Base-by-base conservation (phyloP, 2,888 invertebrate species). In the Drosophila austrosaltans region DNA sequence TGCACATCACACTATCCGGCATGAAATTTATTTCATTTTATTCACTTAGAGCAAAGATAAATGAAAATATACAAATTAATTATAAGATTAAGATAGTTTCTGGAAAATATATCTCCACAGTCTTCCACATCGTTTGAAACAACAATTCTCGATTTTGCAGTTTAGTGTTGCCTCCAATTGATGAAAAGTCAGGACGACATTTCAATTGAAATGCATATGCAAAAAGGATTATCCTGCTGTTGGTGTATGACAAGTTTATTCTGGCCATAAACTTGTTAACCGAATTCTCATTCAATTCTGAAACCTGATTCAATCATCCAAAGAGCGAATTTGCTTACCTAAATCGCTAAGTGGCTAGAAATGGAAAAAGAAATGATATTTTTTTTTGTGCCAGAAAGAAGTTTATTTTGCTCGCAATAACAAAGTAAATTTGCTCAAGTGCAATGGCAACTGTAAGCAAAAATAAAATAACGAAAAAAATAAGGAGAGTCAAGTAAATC, bases 381-480 rank as follows among this genome's bases (percentile, higher is more conserved):
- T 22, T 20, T 22, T 8, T 22, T 5, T 48, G 2, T 20, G 10
- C 25, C 25, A 12, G 48, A 48, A 12, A 32, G 8, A 54, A 61
- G 64, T 30, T 44, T 48, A 53, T 63, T 71, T 40, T 66, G 74
- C 53, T 73, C 7, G 73, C 76, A 73, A 86, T 83, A 88, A 88
- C 82, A 78, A 82, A 88, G 87, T 84, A 78, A 84, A 83, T 84
- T 77, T 87, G 86, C 86, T 78, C 85, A 76, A 84, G 89, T 88
- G 84, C 89, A 89, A 89, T 83, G 78, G 85, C 84, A 87, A 84
- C 79, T 84, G 77, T 75, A 67, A 86, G 75, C 69, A 69, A 68
- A 69, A 67, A 74, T 72, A 74, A 76, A 79, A 71, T 75, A 74
- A 70, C 67, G 70, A 76, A 83, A 73, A 36, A 4, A 8, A 10